Evolutionary conservation across 35 echinoderm and acorn worm species (phyloP), one percentile per base, ranked within the genome.

Genomic region (Heliocidaris erythrogramma): DNA sequence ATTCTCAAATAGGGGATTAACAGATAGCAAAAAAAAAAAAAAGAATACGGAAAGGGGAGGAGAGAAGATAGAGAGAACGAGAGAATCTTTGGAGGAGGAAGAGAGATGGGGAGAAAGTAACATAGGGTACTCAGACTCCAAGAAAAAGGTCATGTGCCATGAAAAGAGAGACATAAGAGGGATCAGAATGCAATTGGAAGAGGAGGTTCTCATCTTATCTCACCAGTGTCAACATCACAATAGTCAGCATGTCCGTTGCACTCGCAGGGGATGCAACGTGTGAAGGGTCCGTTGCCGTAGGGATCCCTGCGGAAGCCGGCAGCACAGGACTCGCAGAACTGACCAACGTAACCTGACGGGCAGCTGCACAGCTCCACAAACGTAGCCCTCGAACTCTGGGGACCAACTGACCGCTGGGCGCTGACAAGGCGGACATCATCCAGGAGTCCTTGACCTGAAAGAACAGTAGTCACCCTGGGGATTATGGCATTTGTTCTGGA

Each of bases 261-360:
- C 87, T 99, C 90, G 59, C 98, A 99, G 24, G 98, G 98, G 30
- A 99, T 94, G 94, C 98, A 99, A 85, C 94, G 94, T 29, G 97
- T 93, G 50, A 95, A 99, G 5, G 97, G 97, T 56, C 97, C 96
- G 92, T 95, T 94, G 48, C 91, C 88, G 2, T 97, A 97, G 30
- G 97, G 97, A 31, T 97, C 96, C 9, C 98, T 94, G 30, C 94
- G 85, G 94, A 93, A 99, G 30, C 97, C 97, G 27, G 95, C 97
- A 35, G 96, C 95, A 90, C 98, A 99, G 31, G 98, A 99, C 94
- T 99, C 98, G 32, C 98, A 99, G 61, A 96, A 97, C 90, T 99
- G 98, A 47, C 98, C 98, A 9, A 97, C 96, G 86, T 97, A 99
- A 7, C 98, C 98, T 0, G 90, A 49, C 6, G 98, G 98, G 93